phyloP scores from a whole-genome alignment of 2,797 vertebrate species.

The Lagocephalus sceleratus region DNA sequence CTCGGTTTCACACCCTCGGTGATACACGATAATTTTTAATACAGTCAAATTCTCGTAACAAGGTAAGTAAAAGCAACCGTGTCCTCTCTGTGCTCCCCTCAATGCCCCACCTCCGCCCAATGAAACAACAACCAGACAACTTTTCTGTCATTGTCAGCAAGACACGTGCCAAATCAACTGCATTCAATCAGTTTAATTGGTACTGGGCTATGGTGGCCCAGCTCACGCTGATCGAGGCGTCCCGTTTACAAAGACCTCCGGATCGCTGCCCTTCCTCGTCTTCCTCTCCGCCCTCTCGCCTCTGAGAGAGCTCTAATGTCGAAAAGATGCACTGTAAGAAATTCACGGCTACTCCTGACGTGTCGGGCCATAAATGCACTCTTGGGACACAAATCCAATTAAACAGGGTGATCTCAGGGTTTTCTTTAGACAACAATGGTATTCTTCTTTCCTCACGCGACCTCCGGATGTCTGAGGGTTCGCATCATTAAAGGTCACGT shows the following conservation, averaged over 20 bases:
- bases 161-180: slow-evolving; percentile 48
- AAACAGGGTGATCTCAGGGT: background rate
- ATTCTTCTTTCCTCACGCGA: too few relatives aligned
- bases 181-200: slow-evolving; percentile 60
- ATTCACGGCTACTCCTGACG: slow-evolving; percentile 5
- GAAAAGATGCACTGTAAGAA: slow-evolving; percentile 42
- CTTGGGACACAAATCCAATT: background rate
- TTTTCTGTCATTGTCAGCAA: slow-evolving; percentile 63
- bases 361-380: background rate
- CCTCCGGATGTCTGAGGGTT: too few relatives aligned
- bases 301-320: background rate
- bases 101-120: slow-evolving; percentile 34
- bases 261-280: slow-evolving; percentile 21
- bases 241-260: slow-evolving; percentile 43
- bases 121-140: slow-evolving; percentile 58
- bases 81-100: slow-evolving; percentile 44
- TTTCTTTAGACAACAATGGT: background rate
- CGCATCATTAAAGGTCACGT: background rate
- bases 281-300: slow-evolving; percentile 11
- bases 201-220: slow-evolving; percentile 37
- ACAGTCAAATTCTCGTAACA: slow-evolving; percentile 33
- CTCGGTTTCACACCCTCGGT: slow-evolving; percentile 13
- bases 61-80: slow-evolving; percentile 54
- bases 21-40: slow-evolving; percentile 21
- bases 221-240: slow-evolving; percentile 43